Base-by-base conservation (phyloP, 2,113 vertebrate genomes). In the Odocoileus hemionus region DNA sequence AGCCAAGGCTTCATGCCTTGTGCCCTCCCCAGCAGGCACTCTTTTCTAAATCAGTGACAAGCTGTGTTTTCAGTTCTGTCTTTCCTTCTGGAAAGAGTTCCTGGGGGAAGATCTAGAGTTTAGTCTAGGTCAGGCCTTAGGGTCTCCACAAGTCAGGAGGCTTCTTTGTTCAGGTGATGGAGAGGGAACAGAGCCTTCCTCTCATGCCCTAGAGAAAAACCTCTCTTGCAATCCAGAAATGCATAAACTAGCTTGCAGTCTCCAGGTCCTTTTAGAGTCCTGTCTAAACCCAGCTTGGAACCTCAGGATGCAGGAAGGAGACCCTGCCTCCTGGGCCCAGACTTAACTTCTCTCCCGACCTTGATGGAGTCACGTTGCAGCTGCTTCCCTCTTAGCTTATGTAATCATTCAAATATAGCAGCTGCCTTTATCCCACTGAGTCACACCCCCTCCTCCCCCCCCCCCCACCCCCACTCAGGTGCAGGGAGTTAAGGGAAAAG, bases 391-490 rank as follows among this genome's bases (percentile, higher is more conserved):
- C 80, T 67, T 91, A 79, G 43, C 84, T 98, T 98, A 98, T 84
- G 78, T 97, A 98, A 98, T 98, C 87, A 95, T 86, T 97, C 97
- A 98, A 98, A 98, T 98, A 95, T 97, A 97, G 97, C 94, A 98
- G 89, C 96, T 98, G 94, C 94, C 95, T 97, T 97, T 94, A 93
- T 96, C 76, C 92, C 87, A 96, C 96, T 87, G 94, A 98, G 55
- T 94, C 93, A 94, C 96, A 58, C 94, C 95, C 89, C 86, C 94
- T 94, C 74, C 23, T 7, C 15, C 54, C 93, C 94, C 79, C 94
- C 79, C 33, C 52, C 15, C 80, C 89, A 33, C 13, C 30, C 70
- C 17, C 36, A 33, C 78, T 83, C 97, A 97, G 96, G 91, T 97
- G 91, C 64, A 6, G 91, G 80, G 91, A 97, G 47, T 87, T 84